Percentiles rank a stretch among this genome's conserved stretches.
phyloP scores from a whole-genome alignment of 2,888 invertebrate species.

The Acanthosepion esculentum region DNA sequence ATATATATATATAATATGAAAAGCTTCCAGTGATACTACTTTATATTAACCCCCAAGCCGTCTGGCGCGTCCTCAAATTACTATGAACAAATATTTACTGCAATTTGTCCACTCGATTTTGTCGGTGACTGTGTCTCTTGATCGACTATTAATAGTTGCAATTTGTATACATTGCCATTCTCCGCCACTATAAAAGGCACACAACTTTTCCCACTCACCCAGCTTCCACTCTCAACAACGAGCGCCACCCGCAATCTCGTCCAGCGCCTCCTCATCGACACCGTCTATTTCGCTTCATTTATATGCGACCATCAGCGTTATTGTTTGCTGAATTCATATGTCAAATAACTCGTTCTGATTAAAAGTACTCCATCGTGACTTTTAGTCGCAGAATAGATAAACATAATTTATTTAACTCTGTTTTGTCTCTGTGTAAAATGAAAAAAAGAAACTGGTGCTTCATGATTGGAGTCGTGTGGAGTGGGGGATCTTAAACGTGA shows the following conservation, averaged over 20 bases:
- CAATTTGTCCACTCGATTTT: neutral
- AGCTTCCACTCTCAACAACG: neutral
- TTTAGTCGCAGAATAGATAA: no score
- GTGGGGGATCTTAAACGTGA: no score
- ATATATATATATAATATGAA: neutral
- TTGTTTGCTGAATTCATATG: neutral
- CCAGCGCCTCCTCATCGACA: no score
- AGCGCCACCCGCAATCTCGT: neutral
- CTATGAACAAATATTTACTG: neutral
- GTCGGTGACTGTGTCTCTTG: neutral
- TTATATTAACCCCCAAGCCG: neutral
- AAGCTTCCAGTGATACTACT: neutral
- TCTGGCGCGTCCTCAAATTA: neutral
- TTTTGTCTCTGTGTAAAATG: no score
- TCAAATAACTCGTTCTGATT: neutral
- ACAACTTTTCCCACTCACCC: neutral
- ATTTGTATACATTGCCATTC: neutral
- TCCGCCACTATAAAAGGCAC: neutral
- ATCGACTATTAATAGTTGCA: neutral
- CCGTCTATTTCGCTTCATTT: fast-evolving
- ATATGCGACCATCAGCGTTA: neutral
- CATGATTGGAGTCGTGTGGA: no score
- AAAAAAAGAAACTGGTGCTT: no score
- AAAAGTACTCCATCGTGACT: no score
- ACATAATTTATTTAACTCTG: no score